Base-by-base conservation (phyloP, 2,797 vertebrate genomes). In the Percopsis omiscomaycus region DNA sequence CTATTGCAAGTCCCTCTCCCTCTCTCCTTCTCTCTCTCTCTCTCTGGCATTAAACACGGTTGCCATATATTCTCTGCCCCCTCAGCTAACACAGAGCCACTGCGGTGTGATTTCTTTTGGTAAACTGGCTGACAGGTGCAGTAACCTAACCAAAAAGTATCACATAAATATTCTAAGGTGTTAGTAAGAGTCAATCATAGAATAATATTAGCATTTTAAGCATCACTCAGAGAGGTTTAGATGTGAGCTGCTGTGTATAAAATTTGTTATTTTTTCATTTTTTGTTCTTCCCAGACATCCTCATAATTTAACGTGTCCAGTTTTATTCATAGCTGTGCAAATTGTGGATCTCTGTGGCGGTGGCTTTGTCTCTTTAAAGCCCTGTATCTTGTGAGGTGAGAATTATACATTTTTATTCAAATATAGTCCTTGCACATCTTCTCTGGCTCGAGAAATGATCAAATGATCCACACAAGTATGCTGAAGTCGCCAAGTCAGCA, bases 401-500 rank as follows among this genome's bases (percentile, higher is more conserved):
- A 82, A 71, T 68, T 45, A 78, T 16, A 68, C 73, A 80, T 85
- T 69, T 75, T 64, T 66, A 85, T 86, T 88, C 83, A 77, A 75
- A 66, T 32, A 53, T 62, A 59, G 69, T 65, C 59, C 54, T 69
- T 79, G 81, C 81, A 79, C 83, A 79, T 80, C 70, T 62, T 61
- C 71, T 64, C 64, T 29, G 71, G 70, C 69, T 62, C 50, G 10
- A 64, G 54, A 65, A 75, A 72, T 84, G 82, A 90, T 85, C 32
- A 79, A 87, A 75, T 79, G 78, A 88, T 84, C 78, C 66, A n/a
- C 54, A 30, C 62, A 68, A 87, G 82, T 73, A 77, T 71, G 78
- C 29, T 12, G 74, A 85, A 89, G 83, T 84, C 71, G 69, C 84
- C 79, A 49, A 76, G 65, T 90, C 89, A 87, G 86, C 88, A 84